A percentile compares a stretch with the other conserved stretches of the same genome.
Evolutionary conservation across 37 sponge, comb jelly and placozoan genomes (phyloP).

Genomic region (Hexactinellida sp.): DNA sequence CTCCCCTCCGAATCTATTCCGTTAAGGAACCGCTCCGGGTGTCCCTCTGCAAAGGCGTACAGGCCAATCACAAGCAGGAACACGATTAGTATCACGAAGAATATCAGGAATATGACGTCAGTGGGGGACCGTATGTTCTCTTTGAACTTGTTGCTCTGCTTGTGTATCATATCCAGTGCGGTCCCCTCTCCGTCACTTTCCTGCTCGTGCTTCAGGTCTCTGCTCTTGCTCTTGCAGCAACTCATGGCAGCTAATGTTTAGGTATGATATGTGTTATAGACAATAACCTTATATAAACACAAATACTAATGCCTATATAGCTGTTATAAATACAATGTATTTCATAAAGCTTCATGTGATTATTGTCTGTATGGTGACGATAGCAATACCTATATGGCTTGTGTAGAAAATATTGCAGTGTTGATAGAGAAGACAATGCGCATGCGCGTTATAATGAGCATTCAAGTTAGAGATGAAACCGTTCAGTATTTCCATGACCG

Average conservation of each 20-base stretch:
- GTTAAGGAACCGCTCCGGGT: not conserved
- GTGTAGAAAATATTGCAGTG: too few species aligned
- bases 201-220: not conserved
- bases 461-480: too few species aligned
- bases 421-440: too few species aligned
- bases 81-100: not conserved
- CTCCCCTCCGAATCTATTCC: not conserved
- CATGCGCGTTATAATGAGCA: too few species aligned
- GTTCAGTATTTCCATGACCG: too few species aligned
- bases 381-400: too few species aligned
- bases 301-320: too few species aligned
- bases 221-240: not conserved
- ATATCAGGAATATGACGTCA: not conserved
- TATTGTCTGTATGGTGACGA: too few species aligned
- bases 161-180: not conserved
- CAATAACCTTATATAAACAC: too few species aligned
- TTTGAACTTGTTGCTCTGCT: not conserved
- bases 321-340: too few species aligned
- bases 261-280: too few species aligned
- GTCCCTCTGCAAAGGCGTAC: not conserved
- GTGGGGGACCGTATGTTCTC: not conserved
- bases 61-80: not conserved
- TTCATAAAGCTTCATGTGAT: too few species aligned
- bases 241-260: not conserved
- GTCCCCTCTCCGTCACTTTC: not conserved